Conservation (phyloP, 1,140 invertebrate species). For the Drosophila bifasciata region DNA sequence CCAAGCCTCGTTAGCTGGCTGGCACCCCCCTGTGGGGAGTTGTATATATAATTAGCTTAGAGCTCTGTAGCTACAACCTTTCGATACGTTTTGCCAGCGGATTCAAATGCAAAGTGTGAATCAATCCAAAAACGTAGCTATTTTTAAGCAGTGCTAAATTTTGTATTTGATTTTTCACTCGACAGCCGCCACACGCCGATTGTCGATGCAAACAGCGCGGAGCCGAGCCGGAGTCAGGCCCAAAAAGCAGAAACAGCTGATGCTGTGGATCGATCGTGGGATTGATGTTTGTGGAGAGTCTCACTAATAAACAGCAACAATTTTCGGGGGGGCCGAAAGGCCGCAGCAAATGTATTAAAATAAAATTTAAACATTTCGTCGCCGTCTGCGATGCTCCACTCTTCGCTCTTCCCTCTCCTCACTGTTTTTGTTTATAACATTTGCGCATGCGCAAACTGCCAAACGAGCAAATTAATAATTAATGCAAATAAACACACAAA, state of each 20-base stretch:
- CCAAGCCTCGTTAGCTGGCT: constrained; percentile 66
- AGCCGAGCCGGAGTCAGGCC: constrained; percentile 17
- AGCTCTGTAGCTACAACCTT: not conserved
- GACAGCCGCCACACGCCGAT: constrained; percentile 74
- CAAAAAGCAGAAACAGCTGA: constrained; percentile 38
- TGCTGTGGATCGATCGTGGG: too few relatives aligned
- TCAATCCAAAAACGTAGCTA: constrained; percentile 69
- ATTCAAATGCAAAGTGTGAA: constrained; percentile 44
- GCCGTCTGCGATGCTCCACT: constrained; percentile 35
- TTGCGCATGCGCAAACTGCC: constrained; percentile 77
- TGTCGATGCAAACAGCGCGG: constrained; percentile 47
- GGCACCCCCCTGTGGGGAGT: constrained; percentile 45
- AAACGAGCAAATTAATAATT: constrained; percentile 82
- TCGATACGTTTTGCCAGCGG: not conserved
- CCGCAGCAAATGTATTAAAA: constrained; percentile 70
- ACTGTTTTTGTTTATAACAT: constrained; percentile 54
- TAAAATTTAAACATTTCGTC: constrained; percentile 73
- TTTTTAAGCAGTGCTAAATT: constrained; percentile 61
- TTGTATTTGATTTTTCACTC: constrained; percentile 50
- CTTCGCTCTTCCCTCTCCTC: not conserved
- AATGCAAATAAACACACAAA: constrained; percentile 78
- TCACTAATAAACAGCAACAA: constrained; percentile 54
- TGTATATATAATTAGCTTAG: constrained; percentile 70
- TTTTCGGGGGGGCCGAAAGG: constrained; percentile 8
- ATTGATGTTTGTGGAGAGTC: too few relatives aligned